Percentiles rank a stretch among this genome's conserved stretches.
phyloP scores from a whole-genome alignment of 2,888 invertebrate species.

The Drosophila subsilvestris region DNA sequence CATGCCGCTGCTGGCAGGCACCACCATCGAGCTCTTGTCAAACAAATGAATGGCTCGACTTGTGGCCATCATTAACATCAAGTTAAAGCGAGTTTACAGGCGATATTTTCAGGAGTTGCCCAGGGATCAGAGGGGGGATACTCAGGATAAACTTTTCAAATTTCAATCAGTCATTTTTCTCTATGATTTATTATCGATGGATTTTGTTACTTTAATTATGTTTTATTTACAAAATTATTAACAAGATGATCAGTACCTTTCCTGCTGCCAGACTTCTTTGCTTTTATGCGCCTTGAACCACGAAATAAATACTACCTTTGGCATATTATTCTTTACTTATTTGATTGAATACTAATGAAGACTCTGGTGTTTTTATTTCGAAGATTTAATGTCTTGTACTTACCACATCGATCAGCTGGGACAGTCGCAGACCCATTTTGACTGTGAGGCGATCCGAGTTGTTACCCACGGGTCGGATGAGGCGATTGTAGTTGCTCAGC shows the following conservation, averaged over 20 bases:
- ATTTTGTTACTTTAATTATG: too few species aligned
- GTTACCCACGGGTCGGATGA: conserved; percentile 97
- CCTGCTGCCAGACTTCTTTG: too few species aligned
- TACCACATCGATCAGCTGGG: conserved; percentile 96
- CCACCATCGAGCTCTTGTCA: conserved; percentile 41
- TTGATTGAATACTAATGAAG: not conserved
- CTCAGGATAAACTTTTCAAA: not conserved
- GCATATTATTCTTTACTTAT: too few species aligned
- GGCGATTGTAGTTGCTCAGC: conserved; percentile 96
- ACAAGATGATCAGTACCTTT: too few species aligned
- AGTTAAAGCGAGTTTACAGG: conserved; percentile 32
- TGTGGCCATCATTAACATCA: conserved; percentile 44
- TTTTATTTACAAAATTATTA: too few species aligned
- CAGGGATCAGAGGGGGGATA: conserved; percentile 1
- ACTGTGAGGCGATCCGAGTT: conserved; percentile 97
- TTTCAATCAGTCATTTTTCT: conserved; percentile 11
- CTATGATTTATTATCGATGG: too few species aligned
- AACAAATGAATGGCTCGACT: conserved; percentile 49
- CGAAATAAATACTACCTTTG: too few species aligned
- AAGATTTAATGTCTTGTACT: conserved; percentile 85
- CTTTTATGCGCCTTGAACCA: too few species aligned
- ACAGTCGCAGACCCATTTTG: conserved; percentile 95
- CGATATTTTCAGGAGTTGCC: conserved; percentile 3
- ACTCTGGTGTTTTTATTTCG: not conserved
- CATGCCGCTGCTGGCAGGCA: conserved; percentile 12